Evolutionary conservation across 2,888 invertebrate genomes (phyloP).

Genomic region (Fissipunctia ypsillon): DNA sequence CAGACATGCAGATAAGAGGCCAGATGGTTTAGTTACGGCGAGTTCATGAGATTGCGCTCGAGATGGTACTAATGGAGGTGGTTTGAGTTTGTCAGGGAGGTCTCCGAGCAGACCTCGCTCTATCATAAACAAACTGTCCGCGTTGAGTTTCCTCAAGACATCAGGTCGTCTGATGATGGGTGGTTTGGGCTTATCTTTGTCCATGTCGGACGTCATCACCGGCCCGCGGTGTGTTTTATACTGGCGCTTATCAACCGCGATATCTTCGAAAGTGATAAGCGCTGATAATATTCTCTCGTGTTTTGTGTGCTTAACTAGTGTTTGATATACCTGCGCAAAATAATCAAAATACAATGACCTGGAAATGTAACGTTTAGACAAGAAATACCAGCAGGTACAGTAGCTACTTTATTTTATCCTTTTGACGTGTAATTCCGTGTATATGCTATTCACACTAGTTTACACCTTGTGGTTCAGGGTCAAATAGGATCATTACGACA

Average conservation of each 20-base stretch:
- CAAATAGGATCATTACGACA: constrained; percentile 27
- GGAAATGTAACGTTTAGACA: constrained; percentile 13
- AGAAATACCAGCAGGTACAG: background rate
- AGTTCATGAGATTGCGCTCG: constrained; percentile 80
- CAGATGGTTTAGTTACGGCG: constrained; percentile 86
- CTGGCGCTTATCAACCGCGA: constrained; percentile 77
- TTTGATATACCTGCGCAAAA: constrained; percentile 52
- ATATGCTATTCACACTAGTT: constrained; percentile 6
- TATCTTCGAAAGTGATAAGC: constrained; percentile 83
- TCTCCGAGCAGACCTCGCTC: constrained; percentile 86
- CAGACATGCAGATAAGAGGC: constrained; percentile 83
- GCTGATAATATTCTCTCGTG: constrained; percentile 76
- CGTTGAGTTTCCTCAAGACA: constrained; percentile 84
- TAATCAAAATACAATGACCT: constrained; percentile 42
- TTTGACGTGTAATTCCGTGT: background rate
- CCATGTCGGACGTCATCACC: constrained; percentile 85
- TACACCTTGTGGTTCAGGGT: constrained; percentile 18
- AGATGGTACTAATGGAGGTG: constrained; percentile 76
- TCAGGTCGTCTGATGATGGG: constrained; percentile 78
- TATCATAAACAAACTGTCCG: constrained; percentile 83
- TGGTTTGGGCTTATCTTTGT: constrained; percentile 79
- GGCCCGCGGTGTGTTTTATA: constrained; percentile 77
- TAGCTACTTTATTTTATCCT: background rate
- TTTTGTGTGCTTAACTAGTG: constrained; percentile 56
- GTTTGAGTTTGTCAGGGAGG: constrained; percentile 83